Evolutionary conservation across 1,140 invertebrate species (phyloP).

Genomic region (Spodoptera frugiperda): DNA sequence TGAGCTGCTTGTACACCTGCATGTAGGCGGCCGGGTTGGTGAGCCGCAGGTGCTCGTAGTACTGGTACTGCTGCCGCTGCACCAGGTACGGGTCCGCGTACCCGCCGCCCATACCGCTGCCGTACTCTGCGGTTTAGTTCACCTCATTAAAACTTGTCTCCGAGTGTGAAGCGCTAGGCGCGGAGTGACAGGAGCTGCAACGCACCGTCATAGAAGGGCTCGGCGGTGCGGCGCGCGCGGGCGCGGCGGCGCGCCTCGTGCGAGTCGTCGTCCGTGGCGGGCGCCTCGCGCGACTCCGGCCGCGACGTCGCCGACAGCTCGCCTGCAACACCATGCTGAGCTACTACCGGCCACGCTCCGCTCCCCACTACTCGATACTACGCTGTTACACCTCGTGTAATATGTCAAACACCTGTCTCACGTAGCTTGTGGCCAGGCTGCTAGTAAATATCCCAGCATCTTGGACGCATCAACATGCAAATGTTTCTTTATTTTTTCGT

Average conservation of each 20-base stretch:
- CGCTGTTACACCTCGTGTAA: no score
- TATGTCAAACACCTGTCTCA: no score
- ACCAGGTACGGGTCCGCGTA: conserved; percentile 86
- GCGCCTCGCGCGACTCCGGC: conserved; percentile 74
- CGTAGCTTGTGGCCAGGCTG: no score
- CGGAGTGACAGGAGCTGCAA: neutral
- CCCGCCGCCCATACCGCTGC: conserved; percentile 52
- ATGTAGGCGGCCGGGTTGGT: conserved; percentile 92
- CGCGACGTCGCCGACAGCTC: conserved; percentile 79
- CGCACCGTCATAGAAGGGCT: conserved; percentile 74
- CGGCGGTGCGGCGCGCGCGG: conserved; percentile 65
- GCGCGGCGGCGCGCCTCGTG: conserved; percentile 58
- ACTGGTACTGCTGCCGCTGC: conserved; percentile 87
- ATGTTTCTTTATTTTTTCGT: no score
- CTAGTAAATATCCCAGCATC: no score
- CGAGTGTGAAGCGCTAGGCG: neutral
- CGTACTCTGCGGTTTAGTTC: conserved; percentile 46
- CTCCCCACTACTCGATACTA: no score
- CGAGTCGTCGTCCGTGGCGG: conserved; percentile 68
- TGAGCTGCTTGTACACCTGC: conserved; percentile 92
- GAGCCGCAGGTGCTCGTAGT: conserved; percentile 91
- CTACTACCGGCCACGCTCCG: neutral
- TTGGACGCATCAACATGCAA: no score
- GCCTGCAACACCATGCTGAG: conserved; percentile 65
- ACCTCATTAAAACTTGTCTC: neutral